phyloP scores from a whole-genome alignment of 2,113 vertebrate genomes.

The Melanostigma gelatinosum region DNA sequence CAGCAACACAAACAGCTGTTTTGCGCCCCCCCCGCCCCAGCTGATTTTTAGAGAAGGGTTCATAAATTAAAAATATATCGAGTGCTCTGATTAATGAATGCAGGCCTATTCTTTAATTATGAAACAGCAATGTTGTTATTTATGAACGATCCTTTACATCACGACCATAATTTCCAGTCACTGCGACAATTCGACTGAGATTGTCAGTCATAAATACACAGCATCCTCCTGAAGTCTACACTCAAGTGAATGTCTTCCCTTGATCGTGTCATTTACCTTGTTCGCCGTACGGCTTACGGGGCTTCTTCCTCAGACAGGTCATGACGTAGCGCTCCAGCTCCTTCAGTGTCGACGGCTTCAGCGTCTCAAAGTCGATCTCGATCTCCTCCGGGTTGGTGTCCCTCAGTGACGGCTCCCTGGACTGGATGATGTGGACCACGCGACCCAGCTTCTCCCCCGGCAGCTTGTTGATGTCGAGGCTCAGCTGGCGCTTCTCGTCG shows the following conservation, averaged over 20 bases:
- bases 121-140: no score
- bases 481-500: conserved; percentile 93
- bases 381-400: conserved; percentile 97
- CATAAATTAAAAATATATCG: no score
- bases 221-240: no score
- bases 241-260: no score
- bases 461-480: conserved; percentile 95
- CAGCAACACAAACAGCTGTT: no score
- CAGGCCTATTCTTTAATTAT: no score
- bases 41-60: no score
- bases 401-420: conserved; percentile 90
- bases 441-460: conserved; percentile 94
- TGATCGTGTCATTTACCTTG: conserved; percentile 22
- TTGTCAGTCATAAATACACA: neutral
- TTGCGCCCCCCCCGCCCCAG: no score
- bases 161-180: no score
- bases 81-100: no score
- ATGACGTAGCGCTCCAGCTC: conserved; percentile 95
- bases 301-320: conserved; percentile 93
- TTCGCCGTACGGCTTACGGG: conserved; percentile 88
- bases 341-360: conserved; percentile 93
- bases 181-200: no score
- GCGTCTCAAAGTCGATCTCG: conserved; percentile 94
- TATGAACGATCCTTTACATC: no score
- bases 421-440: conserved; percentile 96